Evolutionary conservation across 2,888 invertebrate species (phyloP).

Genomic region (Drosophila eohydei): DNA sequence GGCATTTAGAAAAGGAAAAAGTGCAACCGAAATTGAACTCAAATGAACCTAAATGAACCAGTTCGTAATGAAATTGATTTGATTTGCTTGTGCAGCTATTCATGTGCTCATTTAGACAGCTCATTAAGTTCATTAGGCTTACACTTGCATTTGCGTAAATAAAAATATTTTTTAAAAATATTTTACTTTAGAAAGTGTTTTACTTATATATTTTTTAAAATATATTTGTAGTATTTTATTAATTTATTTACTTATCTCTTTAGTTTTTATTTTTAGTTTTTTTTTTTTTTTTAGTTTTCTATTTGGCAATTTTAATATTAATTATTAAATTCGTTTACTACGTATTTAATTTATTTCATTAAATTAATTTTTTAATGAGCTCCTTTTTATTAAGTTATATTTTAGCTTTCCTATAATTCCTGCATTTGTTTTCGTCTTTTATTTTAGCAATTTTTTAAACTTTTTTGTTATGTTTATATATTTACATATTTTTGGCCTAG

Average conservation of each 20-base stretch:
- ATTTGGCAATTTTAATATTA: background rate
- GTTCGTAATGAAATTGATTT: background rate
- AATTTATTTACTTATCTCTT: background rate
- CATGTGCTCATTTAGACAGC: background rate
- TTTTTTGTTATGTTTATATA: background rate
- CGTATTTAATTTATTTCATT: background rate
- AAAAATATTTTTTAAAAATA: too few relatives aligned
- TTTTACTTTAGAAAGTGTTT: too few relatives aligned
- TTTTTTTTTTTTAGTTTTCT: background rate
- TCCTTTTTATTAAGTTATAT: background rate
- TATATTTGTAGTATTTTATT: background rate
- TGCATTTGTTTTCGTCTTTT: background rate
- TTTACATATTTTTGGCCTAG: slow-evolving; percentile 1
- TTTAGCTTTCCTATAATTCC: too few relatives aligned
- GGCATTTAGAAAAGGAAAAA: too few relatives aligned
- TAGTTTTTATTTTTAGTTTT: background rate
- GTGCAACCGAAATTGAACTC: background rate
- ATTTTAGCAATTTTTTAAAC: background rate
- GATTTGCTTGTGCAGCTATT: background rate
- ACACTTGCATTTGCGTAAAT: too few relatives aligned
- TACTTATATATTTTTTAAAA: too few relatives aligned
- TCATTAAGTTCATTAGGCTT: background rate
- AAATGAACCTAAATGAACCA: background rate
- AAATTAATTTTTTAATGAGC: background rate
- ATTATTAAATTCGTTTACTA: too few relatives aligned